A percentile compares a stretch with the other conserved stretches of the same genome.
Evolutionary conservation across 64 coral and sea anemone species (phyloP).

Genomic region (Actinia tenebrosa): DNA sequence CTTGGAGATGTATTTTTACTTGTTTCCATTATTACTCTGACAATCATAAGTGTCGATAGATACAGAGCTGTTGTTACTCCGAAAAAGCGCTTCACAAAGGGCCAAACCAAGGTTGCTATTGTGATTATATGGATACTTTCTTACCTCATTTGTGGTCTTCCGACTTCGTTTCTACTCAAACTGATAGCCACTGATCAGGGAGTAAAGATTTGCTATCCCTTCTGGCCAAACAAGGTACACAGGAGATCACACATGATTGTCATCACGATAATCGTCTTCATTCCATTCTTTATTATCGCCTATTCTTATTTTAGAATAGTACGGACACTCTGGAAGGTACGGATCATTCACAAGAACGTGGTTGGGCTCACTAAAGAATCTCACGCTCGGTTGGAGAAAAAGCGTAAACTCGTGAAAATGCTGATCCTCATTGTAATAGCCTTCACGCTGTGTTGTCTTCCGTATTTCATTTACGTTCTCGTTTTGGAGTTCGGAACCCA

Average conservation of each 20-base stretch:
- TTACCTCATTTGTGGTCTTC: slow-evolving; percentile 44
- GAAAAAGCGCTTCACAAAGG: slow-evolving; percentile 55
- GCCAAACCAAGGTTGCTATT: slow-evolving; percentile 47
- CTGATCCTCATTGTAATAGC: slow-evolving; percentile 75
- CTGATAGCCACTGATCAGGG: slow-evolving; percentile 24
- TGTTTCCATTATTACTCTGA: slow-evolving; percentile 62
- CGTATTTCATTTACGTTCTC: slow-evolving; percentile 51
- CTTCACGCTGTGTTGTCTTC: slow-evolving; percentile 67
- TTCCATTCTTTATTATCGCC: slow-evolving; percentile 67
- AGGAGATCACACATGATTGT: slow-evolving; percentile 46
- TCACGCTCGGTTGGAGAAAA: slow-evolving; percentile 68
- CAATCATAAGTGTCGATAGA: slow-evolving; percentile 47
- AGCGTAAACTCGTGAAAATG: slow-evolving; percentile 87
- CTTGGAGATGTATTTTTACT: slow-evolving; percentile 59
- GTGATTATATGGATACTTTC: slow-evolving; percentile 44
- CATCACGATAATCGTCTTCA: slow-evolving; percentile 39
- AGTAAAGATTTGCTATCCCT: slow-evolving; percentile 51
- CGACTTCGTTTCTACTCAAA: slow-evolving; percentile 55
- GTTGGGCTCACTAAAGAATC: slow-evolving; percentile 37
- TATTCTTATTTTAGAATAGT: slow-evolving; percentile 76
- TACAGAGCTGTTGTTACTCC: slow-evolving; percentile 60
- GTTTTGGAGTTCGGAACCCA: slow-evolving; percentile 46
- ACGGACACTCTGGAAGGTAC: slow-evolving; percentile 57
- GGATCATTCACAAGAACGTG: slow-evolving; percentile 51
- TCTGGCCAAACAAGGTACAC: slow-evolving; percentile 21